Percentiles rank a stretch among this genome's conserved stretches.
These are phyloP conservation scores for Acleris literana DNA, from an alignment of 2,888 invertebrate species.

Conservation along the genomic window DNA sequence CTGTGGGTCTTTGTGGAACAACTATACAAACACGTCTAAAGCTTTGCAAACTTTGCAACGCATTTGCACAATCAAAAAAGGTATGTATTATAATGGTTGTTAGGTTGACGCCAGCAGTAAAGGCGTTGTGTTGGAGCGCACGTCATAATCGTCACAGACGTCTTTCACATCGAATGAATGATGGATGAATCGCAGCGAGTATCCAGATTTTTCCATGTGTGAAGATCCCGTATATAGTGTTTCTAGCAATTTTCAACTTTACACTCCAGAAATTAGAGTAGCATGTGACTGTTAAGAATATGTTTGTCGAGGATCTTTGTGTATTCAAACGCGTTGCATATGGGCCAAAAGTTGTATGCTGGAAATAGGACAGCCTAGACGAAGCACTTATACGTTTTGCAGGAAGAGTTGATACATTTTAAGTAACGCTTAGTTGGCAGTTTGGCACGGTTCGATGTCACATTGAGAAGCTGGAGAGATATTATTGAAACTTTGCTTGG, in stretches of 20 bases:
- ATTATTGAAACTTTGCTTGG: not conserved
- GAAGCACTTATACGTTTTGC: conserved; percentile 36
- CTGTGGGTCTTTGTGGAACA: conserved; percentile 24
- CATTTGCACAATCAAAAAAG: conserved; percentile 55
- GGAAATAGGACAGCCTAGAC: conserved; percentile 60
- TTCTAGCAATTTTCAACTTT: conserved; percentile 47
- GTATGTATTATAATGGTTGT: conserved; percentile 52
- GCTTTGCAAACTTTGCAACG: conserved; percentile 54
- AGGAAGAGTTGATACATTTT: conserved; percentile 21
- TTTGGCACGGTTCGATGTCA: not conserved
- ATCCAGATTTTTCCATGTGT: conserved; percentile 70
- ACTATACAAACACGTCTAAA: conserved; percentile 53
- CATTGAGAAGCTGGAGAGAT: not conserved
- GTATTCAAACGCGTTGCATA: conserved; percentile 67
- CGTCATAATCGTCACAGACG: conserved; percentile 74
- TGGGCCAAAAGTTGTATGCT: conserved; percentile 72
- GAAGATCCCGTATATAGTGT: conserved; percentile 47
- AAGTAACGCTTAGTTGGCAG: not conserved
- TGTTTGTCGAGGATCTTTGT: conserved; percentile 56
- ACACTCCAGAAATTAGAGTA: conserved; percentile 20
- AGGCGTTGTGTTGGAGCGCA: conserved; percentile 55
- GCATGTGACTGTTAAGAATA: conserved; percentile 34
- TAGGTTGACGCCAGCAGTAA: conserved; percentile 50
- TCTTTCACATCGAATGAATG: conserved; percentile 78
- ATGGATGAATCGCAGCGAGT: conserved; percentile 73